Evolutionary conservation across 1,140 invertebrate genomes (phyloP).

Genomic region (Lucilia sericata): DNA sequence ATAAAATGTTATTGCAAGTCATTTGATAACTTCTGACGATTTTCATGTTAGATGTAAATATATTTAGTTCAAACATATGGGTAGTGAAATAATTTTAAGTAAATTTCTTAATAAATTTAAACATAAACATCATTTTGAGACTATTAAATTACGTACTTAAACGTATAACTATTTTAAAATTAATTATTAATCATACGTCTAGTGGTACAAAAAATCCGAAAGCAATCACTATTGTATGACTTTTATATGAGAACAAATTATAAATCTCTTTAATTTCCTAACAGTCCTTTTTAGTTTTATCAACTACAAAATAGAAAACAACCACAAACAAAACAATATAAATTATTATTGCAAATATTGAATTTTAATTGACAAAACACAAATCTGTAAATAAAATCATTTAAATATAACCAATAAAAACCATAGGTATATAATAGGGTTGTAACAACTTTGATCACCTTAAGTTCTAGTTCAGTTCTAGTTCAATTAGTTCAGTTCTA

Average conservation of each 20-base stretch:
- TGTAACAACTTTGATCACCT: background rate
- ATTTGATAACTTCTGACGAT: background rate
- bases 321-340: background rate
- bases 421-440: too few species aligned
- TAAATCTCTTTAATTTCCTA: too few species aligned
- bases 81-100: background rate
- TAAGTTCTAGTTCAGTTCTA: too few species aligned
- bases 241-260: too few species aligned
- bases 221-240: too few species aligned
- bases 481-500: too few species aligned
- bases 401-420: background rate
- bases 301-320: background rate
- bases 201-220: too few species aligned
- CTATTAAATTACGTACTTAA: too few species aligned
- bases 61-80: too few species aligned
- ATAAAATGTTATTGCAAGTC: background rate
- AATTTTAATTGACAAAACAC: background rate
- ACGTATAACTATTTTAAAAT: too few species aligned
- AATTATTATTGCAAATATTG: background rate
- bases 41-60: background rate
- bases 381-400: background rate
- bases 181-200: too few species aligned
- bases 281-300: too few species aligned
- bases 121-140: background rate
- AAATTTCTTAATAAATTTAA: background rate